phyloP scores from a whole-genome alignment of 2,113 vertebrate genomes.

The Bungarus multicinctus region DNA sequence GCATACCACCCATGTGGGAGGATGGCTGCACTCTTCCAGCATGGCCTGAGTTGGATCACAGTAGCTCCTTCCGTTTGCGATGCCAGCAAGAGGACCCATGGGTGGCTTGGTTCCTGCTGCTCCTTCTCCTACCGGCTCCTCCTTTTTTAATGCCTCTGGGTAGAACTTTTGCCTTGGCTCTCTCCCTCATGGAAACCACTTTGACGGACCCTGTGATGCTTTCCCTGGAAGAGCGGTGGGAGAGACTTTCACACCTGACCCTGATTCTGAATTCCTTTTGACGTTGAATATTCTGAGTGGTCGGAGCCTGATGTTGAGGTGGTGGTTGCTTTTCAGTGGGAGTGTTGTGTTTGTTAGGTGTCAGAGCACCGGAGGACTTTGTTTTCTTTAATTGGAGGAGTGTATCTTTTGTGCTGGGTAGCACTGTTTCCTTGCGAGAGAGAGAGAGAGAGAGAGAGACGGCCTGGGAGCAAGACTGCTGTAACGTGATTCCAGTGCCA shows the following conservation, averaged over 20 bases:
- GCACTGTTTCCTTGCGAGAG: conserved; percentile 22
- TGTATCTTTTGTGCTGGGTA: conserved; percentile 6
- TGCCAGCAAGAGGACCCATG: conserved; percentile 9
- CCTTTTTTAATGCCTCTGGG: conserved; percentile 41
- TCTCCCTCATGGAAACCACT: conserved; percentile 34
- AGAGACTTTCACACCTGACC: background rate
- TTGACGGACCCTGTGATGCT: conserved; percentile 13
- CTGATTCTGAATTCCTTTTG: background rate
- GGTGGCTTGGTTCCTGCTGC: conserved; percentile 24
- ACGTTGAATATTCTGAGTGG: background rate
- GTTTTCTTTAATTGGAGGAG: conserved; percentile 25
- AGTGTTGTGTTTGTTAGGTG: background rate
- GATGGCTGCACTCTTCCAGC: conserved; percentile 15
- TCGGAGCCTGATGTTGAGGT: background rate
- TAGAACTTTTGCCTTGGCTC: conserved; percentile 40
- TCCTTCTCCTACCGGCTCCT: conserved; percentile 42
- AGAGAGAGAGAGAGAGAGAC: conserved; percentile 46
- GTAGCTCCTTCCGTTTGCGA: conserved; percentile 31
- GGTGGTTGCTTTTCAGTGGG: background rate
- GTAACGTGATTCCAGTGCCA: conserved; percentile 38
- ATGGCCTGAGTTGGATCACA: background rate
- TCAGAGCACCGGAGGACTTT: conserved; percentile 26
- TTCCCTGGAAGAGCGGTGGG: conserved; percentile 1
- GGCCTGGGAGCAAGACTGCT: conserved; percentile 29
- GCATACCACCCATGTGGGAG: background rate